Conservation (phyloP, 2,797 vertebrate species). For the Premnoplex brunnescens region DNA sequence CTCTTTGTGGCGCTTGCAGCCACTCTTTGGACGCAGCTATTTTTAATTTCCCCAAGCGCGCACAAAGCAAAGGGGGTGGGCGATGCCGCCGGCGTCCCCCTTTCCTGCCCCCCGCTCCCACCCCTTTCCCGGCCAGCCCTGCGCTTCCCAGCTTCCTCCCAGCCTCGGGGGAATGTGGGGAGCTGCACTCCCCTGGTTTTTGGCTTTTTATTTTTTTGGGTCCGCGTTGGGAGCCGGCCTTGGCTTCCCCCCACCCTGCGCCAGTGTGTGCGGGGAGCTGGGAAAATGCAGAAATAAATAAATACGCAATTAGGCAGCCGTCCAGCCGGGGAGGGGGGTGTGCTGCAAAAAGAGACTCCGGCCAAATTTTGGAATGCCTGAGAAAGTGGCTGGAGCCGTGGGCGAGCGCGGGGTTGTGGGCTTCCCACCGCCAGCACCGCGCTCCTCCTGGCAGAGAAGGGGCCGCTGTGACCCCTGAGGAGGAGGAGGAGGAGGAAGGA, state of each 20-base stretch:
- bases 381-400: conserved; percentile 59
- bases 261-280: conserved; percentile 39
- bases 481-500: not conserved
- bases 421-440: conserved; percentile 73
- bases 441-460: fast-evolving
- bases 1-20: conserved; percentile 19
- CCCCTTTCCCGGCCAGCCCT: not conserved
- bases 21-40: conserved; percentile 66
- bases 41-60: conserved; percentile 60
- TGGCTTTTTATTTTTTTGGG: not conserved
- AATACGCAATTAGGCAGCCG: conserved; percentile 73
- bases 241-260: not conserved
- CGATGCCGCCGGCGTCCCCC: conserved; percentile 27
- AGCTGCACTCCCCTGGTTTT: not conserved
- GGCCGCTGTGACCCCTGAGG: fast-evolving
- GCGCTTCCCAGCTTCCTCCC: conserved; percentile 16
- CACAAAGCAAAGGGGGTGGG: conserved; percentile 51
- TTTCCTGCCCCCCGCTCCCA: not conserved
- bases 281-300: conserved; percentile 74
- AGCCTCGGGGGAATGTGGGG: not conserved
- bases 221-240: not conserved
- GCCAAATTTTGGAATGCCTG: conserved; percentile 74
- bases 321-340: conserved; percentile 34
- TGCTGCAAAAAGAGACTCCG: not conserved
- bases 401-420: conserved; percentile 39